Percentiles rank a stretch among this genome's conserved stretches.
Conservation (phyloP, 2,113 vertebrate species). For the Alligator sinensis region DNA sequence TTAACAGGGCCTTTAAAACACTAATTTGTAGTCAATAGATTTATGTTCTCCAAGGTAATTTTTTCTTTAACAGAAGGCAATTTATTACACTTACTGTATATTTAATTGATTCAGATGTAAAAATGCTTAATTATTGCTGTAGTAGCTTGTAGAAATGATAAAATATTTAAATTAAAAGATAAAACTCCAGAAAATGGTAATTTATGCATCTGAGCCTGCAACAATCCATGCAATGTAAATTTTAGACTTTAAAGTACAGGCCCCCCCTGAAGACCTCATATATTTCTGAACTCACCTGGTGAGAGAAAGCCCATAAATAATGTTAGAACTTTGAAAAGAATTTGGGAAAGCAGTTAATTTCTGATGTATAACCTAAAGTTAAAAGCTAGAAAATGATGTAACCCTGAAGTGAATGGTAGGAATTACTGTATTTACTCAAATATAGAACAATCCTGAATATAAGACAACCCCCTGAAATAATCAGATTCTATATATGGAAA, state of each 20-base stretch:
- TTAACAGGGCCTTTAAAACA: background rate
- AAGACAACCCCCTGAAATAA: too few relatives aligned
- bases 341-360: background rate
- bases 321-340: background rate
- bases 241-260: background rate
- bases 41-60: background rate
- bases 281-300: background rate
- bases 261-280: background rate
- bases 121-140: background rate
- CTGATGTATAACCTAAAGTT: background rate
- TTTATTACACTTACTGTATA: background rate
- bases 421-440: too few relatives aligned
- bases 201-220: background rate
- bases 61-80: background rate
- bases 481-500: too few relatives aligned
- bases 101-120: background rate
- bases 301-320: background rate
- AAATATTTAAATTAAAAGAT: background rate
- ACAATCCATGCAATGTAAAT: background rate
- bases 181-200: background rate
- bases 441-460: too few relatives aligned
- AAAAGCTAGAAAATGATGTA: background rate
- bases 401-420: too few relatives aligned
- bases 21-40: background rate
- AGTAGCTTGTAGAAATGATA: background rate